Percentiles rank a stretch among this genome's conserved stretches.
phyloP scores from a whole-genome alignment of 2,113 vertebrate genomes.

The Phylloscopus trochiloides region DNA sequence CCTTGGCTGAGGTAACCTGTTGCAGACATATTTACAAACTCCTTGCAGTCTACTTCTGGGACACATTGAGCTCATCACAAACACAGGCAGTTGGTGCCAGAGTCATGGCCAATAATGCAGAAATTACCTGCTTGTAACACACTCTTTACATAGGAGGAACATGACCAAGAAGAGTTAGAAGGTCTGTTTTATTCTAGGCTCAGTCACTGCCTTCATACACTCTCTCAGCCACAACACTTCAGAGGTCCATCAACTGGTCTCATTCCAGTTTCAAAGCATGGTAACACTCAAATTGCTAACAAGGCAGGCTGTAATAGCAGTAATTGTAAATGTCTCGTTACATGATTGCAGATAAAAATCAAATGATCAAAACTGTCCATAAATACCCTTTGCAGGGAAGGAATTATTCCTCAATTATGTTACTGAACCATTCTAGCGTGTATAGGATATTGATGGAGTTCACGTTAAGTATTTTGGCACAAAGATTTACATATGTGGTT shows the following conservation, averaged over 20 bases:
- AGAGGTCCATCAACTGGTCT: background rate
- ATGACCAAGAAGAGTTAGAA: background rate
- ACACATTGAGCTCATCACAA: background rate
- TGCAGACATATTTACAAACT: background rate
- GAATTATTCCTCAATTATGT: background rate
- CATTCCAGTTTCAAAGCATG: background rate
- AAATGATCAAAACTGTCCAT: background rate
- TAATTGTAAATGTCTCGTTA: background rate
- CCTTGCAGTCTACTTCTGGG: background rate
- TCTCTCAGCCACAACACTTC: background rate
- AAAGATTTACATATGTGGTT: background rate
- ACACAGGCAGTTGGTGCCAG: background rate
- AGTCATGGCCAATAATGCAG: background rate
- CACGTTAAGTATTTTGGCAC: background rate
- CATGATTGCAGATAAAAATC: background rate
- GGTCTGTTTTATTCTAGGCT: background rate
- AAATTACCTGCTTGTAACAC: background rate
- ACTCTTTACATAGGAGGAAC: background rate
- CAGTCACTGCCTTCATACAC: background rate
- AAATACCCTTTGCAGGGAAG: background rate
- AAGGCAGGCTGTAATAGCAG: background rate
- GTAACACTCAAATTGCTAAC: background rate
- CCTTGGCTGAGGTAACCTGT: background rate
- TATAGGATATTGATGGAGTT: background rate
- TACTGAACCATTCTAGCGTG: background rate